Evolutionary conservation across 2,113 vertebrate genomes (phyloP), one percentile per base, ranked within the genome.

Genomic region (Orycteropus afer): DNA sequence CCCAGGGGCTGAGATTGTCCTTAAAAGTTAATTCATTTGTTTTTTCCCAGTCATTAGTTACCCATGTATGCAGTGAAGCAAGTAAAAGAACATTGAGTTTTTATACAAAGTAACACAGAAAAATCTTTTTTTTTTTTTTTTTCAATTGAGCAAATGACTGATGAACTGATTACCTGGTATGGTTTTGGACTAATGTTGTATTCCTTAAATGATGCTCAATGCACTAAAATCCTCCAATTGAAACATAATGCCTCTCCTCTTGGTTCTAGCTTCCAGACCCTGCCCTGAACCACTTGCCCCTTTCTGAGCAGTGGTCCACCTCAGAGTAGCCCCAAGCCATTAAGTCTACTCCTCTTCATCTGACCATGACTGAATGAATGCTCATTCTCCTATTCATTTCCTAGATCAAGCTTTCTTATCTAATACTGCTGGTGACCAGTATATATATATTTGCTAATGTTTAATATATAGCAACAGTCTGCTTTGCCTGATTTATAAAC

Each of bases 11-110:
- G 29, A 93, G 34, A 20, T 51, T 89, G 83, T 69, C 84, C 74
- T 96, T 96, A 95, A 96, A 88, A 77, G 51, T 91, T 95, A 95
- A 95, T 95, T 90, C 73, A 47, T 45, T 91, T 88, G 87, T 0
- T 34, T 81, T 89, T 81, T 65, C 67, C 45, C 83, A 67, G 40
- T 59, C 73, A 95, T 95, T 45, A 85, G 32, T 86, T 84, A 95
- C 87, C 86, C 1, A 1, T 45, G 17, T 65, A 82, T 45, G 53
- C 79, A 40, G 59, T 55, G 18, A 82, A 88, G 78, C 13, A 67
- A 93, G 55, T 42, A 88, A 90, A 80, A 65, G 77, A 85, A 91
- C 90, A 88, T 23, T 73, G 87, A 51, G 88, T 91, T 95, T 93
- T 85, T 18, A 55, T 88, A 76, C 45, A 88, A 85, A 85, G 80